phyloP scores from a whole-genome alignment of 2,888 invertebrate species.

The Chaetogeoica ovagalla region DNA sequence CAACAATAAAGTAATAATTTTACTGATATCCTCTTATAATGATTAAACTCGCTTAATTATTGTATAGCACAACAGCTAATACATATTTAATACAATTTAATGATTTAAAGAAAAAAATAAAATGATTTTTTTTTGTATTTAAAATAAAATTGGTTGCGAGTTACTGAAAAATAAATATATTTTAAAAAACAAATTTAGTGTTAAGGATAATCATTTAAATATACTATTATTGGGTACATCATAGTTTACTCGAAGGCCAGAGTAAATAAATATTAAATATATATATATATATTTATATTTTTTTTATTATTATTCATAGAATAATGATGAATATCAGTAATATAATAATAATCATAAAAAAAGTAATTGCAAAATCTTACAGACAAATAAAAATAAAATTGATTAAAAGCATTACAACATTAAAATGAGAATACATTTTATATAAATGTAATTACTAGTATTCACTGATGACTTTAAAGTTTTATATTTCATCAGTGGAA shows the following conservation, averaged over 20 bases:
- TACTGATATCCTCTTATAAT: constrained; percentile 3
- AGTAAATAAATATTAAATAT: constrained; percentile 28
- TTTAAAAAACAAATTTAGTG: constrained; percentile 1
- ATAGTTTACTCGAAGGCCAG: constrained; percentile 8
- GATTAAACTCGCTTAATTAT: constrained; percentile 10
- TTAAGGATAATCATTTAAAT: constrained; percentile 27
- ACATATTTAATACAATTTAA: constrained; percentile 5
- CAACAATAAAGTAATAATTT: constrained; percentile 20
- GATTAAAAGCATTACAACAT: constrained; percentile 44
- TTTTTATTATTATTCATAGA: constrained; percentile 46
- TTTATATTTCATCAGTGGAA: constrained; percentile 46
- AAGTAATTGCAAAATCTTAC: constrained; percentile 31
- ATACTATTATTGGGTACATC: constrained; percentile 5
- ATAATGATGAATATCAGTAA: constrained; percentile 36
- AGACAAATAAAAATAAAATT: constrained; percentile 38
- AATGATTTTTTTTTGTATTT: neutral
- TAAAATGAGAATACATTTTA: constrained; percentile 39
- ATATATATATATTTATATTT: neutral
- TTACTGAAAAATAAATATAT: neutral
- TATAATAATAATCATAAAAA: constrained; percentile 34
- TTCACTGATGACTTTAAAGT: constrained; percentile 43
- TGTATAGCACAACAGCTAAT: neutral
- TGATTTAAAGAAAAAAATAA: neutral
- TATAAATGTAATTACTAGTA: constrained; percentile 38
- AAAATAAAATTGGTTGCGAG: neutral